Base-by-base conservation (phyloP, 2,888 invertebrate genomes). In the Calameuta filiformis region DNA sequence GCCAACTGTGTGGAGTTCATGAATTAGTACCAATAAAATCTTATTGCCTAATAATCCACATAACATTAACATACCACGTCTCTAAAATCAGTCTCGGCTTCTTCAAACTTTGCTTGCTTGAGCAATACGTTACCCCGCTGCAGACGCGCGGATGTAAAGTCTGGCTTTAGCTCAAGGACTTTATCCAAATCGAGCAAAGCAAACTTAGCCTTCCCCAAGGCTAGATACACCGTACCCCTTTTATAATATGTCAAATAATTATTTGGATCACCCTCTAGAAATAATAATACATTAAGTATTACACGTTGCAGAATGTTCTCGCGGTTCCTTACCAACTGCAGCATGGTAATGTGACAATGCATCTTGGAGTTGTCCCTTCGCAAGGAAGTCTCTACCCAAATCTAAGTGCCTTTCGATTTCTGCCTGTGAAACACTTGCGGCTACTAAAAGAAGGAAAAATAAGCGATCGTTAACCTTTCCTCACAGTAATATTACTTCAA, bases 281-380 rank as follows among this genome's bases (percentile, higher is more conserved):
- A 77, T 11, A 69, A 68, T 56, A 68, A 73, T 34, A 35, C 77
- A 31, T 15, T 6, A 35, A 12, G 35, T 35, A 71, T 71, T 56
- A 23, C 56, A 23, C 56, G 23, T 56, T 56, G 23, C 23, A 56
- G 23, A 56, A 56, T 56, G 9, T 23, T 56, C 23, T 56, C 23
- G 9, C 23, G 56, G 23, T 56, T 56, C 56, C 95, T 93, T 91
- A 97, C 97, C 98, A 86, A 99, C 97, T 86, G 99, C 99, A 81
- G 98, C 97, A 93, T 99, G 99, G 92, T 98, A 99, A 91, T 99
- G 99, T 80, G 97, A 96, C 75, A 99, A 92, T 12, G 99, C 99
- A 93, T 99, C 99, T 74, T 97, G 96, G 82, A 99, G 94, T 91
- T 99, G 98, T 56, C 99, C 98, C 84, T 96, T 95, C 69, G 97